Evolutionary conservation across 2,797 vertebrate species (phyloP), one percentile per base, ranked within the genome.

Genomic region (Sebastes cheni): DNA sequence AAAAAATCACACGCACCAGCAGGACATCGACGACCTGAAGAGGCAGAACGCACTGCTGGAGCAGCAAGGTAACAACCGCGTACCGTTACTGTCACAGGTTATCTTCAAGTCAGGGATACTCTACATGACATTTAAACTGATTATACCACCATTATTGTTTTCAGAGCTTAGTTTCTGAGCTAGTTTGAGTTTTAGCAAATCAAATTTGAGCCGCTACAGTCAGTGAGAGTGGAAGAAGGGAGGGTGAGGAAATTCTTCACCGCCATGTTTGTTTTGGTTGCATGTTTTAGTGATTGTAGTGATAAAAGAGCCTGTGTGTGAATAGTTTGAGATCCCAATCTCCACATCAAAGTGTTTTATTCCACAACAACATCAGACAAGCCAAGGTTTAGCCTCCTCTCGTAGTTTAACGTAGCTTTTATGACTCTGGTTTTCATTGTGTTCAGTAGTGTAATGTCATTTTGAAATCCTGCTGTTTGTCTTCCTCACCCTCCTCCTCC

Each of bases 1-100:
- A 94, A 99, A 99, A 99, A 99, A 99, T 96, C 97, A 99, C 96
- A 99, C 98, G 10, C 98, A 99, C 97, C 98, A 99, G 96, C 98
- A 99, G 95, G 98, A 99, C 91, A 99, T 99, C 3, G 98, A 99
- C 16, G 98, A 99, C 94, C 96, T 99, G 95, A 99, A 99, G 94
- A 95, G 97, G 93, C 98, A 99, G 94, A 99, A 99, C 61, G 97
- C 98, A 3, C 96, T 99, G 87, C 95, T 99, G 95, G 98, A 99
- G 93, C 98, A 99, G 92, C 98, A 99, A 97, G 98, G 98, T 98
- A 90, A 80, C 30, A 3, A 6, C 36, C 8, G 0, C 22, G 8
- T 1, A n/a, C 52, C 10, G 4, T 2, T 30, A 18, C 52, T 5
- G 0, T 27, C 46, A 42, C 39, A 1, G 6, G 16, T 5, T 25